Percentiles rank a stretch among this genome's conserved stretches.
These are phyloP conservation scores for Callithrix jacchus DNA, from an alignment of 2,113 vertebrate genomes.

Conservation along the genomic window DNA sequence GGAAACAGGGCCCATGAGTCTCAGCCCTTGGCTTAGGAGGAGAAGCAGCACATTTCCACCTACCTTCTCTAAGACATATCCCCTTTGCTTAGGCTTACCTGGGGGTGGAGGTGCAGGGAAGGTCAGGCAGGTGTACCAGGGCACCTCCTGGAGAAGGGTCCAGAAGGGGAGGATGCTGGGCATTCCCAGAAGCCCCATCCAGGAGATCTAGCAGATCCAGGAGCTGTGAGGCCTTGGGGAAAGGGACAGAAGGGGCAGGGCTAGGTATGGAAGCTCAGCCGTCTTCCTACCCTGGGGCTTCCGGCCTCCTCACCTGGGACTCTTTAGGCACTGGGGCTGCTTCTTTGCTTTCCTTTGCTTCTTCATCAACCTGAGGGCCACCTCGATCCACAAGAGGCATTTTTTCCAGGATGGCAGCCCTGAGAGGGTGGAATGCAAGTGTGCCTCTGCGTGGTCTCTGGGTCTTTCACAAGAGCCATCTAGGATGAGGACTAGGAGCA, in stretches of 20 bases:
- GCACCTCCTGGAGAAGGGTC: neutral
- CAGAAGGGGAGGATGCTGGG: constrained; percentile 59
- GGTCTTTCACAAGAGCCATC: neutral
- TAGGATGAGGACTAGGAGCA: neutral
- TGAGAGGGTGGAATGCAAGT: constrained; percentile 66
- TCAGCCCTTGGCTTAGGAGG: neutral
- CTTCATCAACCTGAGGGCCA: constrained; percentile 75
- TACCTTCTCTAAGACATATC: neutral
- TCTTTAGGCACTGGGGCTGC: neutral
- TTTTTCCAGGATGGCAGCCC: constrained; percentile 91
- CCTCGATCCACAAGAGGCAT: constrained; percentile 90
- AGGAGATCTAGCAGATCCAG: constrained; percentile 88
- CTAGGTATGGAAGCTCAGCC: constrained; percentile 67
- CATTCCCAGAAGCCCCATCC: constrained; percentile 55
- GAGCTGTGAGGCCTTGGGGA: constrained; percentile 87
- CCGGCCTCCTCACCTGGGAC: constrained; percentile 63
- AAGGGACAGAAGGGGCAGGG: neutral
- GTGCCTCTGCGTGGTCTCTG: neutral
- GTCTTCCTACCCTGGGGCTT: constrained; percentile 26
- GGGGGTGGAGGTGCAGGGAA: constrained; percentile 40
- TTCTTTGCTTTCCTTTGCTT: constrained; percentile 54
- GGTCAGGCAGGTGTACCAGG: constrained; percentile 54
- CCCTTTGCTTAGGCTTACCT: constrained; percentile 56
- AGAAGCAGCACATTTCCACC: neutral
- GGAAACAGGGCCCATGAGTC: neutral